A percentile compares a stretch with the other conserved stretches of the same genome.
Evolutionary conservation across 2,888 invertebrate genomes (phyloP).

Genomic region (Idaea dimidiata): DNA sequence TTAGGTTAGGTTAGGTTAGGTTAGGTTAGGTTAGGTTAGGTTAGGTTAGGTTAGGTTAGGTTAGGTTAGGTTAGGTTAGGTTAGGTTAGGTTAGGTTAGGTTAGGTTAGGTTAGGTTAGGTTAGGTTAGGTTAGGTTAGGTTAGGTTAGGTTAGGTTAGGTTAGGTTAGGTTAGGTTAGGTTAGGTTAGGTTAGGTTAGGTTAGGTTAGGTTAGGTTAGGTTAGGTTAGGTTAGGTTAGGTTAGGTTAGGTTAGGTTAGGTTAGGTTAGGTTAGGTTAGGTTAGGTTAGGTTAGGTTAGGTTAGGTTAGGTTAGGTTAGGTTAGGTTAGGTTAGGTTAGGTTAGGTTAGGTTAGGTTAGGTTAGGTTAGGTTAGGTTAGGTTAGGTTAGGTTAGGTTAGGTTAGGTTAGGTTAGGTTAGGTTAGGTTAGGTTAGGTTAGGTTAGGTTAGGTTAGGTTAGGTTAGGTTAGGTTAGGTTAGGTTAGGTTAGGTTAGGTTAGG

Average conservation of each 20-base stretch:
- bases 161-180: slow-evolving; percentile 24
- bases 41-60: slow-evolving; percentile 25
- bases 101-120: slow-evolving; percentile 26
- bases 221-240: slow-evolving; percentile 21
- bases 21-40: slow-evolving; percentile 26
- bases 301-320: slow-evolving; percentile 15
- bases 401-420: slow-evolving; percentile 15
- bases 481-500: slow-evolving; percentile 15
- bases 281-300: slow-evolving; percentile 15
- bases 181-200: slow-evolving; percentile 25
- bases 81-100: slow-evolving; percentile 14
- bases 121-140: slow-evolving; percentile 18
- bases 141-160: slow-evolving; percentile 21
- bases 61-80: slow-evolving; percentile 12
- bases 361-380: slow-evolving; percentile 15
- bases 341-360: slow-evolving; percentile 15
- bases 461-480: slow-evolving; percentile 15
- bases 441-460: slow-evolving; percentile 15
- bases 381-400: slow-evolving; percentile 15
- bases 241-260: slow-evolving; percentile 18
- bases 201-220: slow-evolving; percentile 21
- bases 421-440: slow-evolving; percentile 15
- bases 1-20: slow-evolving; percentile 27
- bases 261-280: slow-evolving; percentile 15
- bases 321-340: slow-evolving; percentile 15